These are phyloP conservation scores for Plusia festucae DNA, from an alignment of 2,888 invertebrate species.

Conservation along the genomic window DNA sequence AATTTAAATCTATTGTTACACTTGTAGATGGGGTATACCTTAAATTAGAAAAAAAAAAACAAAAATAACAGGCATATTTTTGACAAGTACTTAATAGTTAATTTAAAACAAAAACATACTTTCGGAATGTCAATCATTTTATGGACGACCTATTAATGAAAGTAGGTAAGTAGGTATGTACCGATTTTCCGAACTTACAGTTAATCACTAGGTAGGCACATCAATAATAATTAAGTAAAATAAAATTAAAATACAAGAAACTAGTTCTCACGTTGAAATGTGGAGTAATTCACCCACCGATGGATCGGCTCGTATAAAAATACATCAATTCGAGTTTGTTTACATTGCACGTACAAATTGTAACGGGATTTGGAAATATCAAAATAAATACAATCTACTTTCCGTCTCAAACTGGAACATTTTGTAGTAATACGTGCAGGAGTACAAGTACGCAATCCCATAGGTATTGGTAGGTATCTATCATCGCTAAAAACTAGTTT, in stretches of 20 bases:
- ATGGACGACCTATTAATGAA: too few species aligned
- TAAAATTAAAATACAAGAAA: slow-evolving; percentile 32
- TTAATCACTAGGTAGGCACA: too few species aligned
- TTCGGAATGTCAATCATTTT: too few species aligned
- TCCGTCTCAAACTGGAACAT: slow-evolving; percentile 11
- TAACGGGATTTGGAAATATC: slow-evolving; percentile 22
- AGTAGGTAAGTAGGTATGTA: too few species aligned
- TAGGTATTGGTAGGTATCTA: too few species aligned
- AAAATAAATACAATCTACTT: slow-evolving; percentile 32
- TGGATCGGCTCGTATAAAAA: slow-evolving; percentile 24
- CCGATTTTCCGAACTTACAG: too few species aligned
- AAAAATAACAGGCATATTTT: too few species aligned
- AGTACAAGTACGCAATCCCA: slow-evolving; percentile 7
- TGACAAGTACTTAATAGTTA: too few species aligned
- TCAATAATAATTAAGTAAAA: background rate
- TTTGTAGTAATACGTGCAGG: slow-evolving; percentile 16
- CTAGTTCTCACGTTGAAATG: slow-evolving; percentile 32
- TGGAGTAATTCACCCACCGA: slow-evolving; percentile 35
- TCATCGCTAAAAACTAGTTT: background rate
- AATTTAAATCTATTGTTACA: background rate
- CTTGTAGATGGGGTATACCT: background rate
- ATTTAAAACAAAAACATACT: too few species aligned
- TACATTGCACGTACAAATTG: slow-evolving; percentile 31
- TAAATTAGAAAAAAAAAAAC: too few species aligned
- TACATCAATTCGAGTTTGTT: slow-evolving; percentile 41